Conservation (phyloP, 1,140 invertebrate genomes). For the Stenopsyche tienmushanensis region DNA sequence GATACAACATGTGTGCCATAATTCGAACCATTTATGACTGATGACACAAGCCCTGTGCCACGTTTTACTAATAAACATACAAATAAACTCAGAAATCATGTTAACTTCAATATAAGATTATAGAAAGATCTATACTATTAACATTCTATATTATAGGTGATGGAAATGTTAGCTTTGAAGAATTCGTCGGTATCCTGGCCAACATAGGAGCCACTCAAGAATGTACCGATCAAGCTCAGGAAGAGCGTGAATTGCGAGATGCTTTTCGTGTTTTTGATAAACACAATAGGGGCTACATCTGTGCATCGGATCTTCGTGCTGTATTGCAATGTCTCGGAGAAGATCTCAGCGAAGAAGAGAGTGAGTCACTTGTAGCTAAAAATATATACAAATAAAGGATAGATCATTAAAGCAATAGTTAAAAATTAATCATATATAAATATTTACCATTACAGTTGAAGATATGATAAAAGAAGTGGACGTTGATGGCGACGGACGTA, state of each 20-base stretch:
- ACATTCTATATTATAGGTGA: slow-evolving; percentile 61
- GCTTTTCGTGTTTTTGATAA: slow-evolving; percentile 88
- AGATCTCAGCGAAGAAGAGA: slow-evolving; percentile 83
- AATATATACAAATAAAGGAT: no score
- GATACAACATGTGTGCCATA: not conserved
- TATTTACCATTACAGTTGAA: slow-evolving; percentile 67
- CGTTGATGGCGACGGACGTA: slow-evolving; percentile 84
- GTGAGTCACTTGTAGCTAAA: slow-evolving; percentile 48
- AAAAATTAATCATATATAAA: not conserved
- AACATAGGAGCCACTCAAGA: slow-evolving; percentile 70
- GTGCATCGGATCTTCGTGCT: slow-evolving; percentile 78
- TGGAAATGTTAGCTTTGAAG: slow-evolving; percentile 88
- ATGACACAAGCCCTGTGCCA: no score
- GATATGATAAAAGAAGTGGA: slow-evolving; percentile 93
- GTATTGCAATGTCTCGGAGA: slow-evolving; percentile 84
- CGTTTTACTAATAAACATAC: slow-evolving; percentile 3
- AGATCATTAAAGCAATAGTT: not conserved
- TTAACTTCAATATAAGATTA: no score
- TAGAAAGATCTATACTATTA: not conserved
- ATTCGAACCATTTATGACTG: no score
- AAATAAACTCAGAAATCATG: no score
- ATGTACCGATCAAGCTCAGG: slow-evolving; percentile 63
- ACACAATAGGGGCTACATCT: slow-evolving; percentile 83
- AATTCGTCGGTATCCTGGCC: slow-evolving; percentile 88
- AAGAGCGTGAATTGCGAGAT: slow-evolving; percentile 84